phyloP scores from a whole-genome alignment of 1,140 invertebrate species.

The Euwallacea similis region DNA sequence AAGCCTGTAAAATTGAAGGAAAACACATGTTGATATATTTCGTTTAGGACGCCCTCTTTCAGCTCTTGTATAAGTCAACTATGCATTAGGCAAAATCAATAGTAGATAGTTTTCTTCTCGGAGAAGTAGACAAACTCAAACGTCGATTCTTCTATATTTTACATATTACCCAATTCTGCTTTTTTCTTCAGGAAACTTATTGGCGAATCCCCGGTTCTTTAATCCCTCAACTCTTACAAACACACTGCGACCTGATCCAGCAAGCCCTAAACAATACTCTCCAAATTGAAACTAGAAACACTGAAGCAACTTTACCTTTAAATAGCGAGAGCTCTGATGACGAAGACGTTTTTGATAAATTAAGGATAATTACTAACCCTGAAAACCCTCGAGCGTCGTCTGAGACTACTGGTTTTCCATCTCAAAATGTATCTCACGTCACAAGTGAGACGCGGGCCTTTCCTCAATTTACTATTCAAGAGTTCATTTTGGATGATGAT shows the following conservation, averaged over 20 bases:
- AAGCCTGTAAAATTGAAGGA: no score
- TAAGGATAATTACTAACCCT: constrained; percentile 40
- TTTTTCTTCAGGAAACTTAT: constrained; percentile 57
- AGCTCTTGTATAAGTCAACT: no score
- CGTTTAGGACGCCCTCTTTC: no score
- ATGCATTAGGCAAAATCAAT: no score
- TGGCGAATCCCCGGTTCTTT: constrained; percentile 63
- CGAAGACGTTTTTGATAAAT: constrained; percentile 46
- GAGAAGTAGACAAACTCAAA: no score
- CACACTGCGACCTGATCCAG: constrained; percentile 53
- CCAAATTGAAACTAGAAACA: constrained; percentile 33
- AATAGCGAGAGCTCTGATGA: constrained; percentile 43
- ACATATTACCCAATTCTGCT: no score
- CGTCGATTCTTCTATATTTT: no score
- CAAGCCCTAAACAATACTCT: constrained; percentile 56
- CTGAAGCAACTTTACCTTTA: constrained; percentile 20
- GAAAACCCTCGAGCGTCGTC: not conserved
- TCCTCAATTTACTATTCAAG: not conserved
- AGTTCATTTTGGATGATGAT: constrained; percentile 4
- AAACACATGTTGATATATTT: no score
- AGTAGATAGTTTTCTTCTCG: no score
- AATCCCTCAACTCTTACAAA: constrained; percentile 54
- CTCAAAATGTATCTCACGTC: no score
- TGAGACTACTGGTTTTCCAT: not conserved
- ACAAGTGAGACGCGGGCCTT: no score